phyloP scores from a whole-genome alignment of 2,888 invertebrate species.

The Brachyptera putata region DNA sequence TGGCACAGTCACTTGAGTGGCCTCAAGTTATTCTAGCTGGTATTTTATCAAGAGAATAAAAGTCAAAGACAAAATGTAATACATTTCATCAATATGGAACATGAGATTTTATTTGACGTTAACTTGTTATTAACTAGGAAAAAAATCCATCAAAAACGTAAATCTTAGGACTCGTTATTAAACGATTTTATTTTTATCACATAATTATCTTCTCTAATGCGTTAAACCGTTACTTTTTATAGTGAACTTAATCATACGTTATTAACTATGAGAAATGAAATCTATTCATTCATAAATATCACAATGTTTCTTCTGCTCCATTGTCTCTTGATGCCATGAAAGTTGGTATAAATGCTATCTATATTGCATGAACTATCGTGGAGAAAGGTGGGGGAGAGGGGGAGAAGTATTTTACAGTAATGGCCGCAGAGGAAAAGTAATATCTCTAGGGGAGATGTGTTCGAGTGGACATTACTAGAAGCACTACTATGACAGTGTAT shows the following conservation, averaged over 20 bases:
- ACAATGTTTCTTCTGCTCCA: not conserved
- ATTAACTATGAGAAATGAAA: not conserved
- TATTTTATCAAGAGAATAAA: slow-evolving; percentile 1
- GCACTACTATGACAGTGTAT: too few species aligned
- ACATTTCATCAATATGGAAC: not conserved
- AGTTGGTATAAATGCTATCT: slow-evolving; percentile 3
- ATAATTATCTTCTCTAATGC: not conserved
- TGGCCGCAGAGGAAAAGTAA: not conserved
- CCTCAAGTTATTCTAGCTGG: not conserved
- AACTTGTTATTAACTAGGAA: too few species aligned
- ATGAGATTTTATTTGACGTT: not conserved
- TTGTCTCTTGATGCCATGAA: not conserved
- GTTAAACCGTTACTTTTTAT: not conserved
- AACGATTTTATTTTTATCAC: not conserved
- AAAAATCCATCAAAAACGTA: too few species aligned
- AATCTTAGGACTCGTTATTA: too few species aligned
- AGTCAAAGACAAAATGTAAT: slow-evolving; percentile 13
- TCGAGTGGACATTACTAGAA: too few species aligned
- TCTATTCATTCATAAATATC: not conserved
- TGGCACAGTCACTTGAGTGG: slow-evolving; percentile 10
- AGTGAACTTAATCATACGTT: not conserved
- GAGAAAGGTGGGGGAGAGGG: too few species aligned
- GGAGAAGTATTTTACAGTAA: not conserved
- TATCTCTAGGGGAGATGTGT: not conserved
- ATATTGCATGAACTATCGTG: not conserved